phyloP scores from a whole-genome alignment of 2,888 invertebrate species.

The Neuroscelio doddi region DNA sequence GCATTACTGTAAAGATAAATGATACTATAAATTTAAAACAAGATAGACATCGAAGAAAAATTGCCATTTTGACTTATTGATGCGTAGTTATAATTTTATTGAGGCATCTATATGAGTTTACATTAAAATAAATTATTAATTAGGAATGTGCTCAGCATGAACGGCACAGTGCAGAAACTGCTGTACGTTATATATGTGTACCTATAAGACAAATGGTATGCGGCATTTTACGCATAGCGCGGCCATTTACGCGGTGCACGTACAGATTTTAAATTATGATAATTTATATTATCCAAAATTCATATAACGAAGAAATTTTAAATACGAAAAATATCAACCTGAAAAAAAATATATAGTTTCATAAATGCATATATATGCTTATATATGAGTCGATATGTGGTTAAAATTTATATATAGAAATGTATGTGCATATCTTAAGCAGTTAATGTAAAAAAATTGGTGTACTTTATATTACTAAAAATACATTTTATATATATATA shows the following conservation, averaged over 20 bases:
- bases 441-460: too few species aligned
- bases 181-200: constrained; percentile 15
- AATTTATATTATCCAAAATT: constrained; percentile 28
- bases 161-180: constrained; percentile 10
- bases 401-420: too few species aligned
- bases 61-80: constrained; percentile 8
- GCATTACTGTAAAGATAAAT: too few species aligned
- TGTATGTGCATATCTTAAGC: too few species aligned
- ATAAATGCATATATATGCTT: too few species aligned
- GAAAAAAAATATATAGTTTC: too few species aligned
- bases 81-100: constrained; percentile 25
- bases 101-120: constrained; percentile 14
- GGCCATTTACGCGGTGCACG: constrained; percentile 29
- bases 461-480: too few species aligned
- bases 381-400: too few species aligned
- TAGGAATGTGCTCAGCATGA: constrained; percentile 17
- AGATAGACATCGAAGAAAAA: neutral
- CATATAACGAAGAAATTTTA: constrained; percentile 9
- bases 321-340: too few species aligned
- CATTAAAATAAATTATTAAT: constrained; percentile 41
- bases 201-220: constrained; percentile 41
- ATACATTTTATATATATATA: too few species aligned
- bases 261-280: constrained; percentile 23
- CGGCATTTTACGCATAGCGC: constrained; percentile 30
- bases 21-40: neutral